A percentile compares a stretch with the other conserved stretches of the same genome.
Evolutionary conservation across 2,113 vertebrate species (phyloP).

Genomic region (Alectura lathami): DNA sequence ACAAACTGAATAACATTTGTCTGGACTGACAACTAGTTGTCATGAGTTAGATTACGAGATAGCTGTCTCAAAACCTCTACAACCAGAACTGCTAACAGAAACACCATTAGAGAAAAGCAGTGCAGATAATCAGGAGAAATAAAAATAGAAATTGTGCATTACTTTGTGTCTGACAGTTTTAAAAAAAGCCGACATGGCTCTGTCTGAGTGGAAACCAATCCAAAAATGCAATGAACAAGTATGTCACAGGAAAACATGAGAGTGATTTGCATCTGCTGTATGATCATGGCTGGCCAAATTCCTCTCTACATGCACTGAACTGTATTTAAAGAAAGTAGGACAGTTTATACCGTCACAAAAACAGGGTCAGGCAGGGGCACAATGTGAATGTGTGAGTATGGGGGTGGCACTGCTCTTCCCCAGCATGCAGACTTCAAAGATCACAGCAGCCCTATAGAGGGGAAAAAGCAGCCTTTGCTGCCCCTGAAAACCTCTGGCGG

Average conservation of each 20-base stretch:
- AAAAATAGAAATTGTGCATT: accelerated
- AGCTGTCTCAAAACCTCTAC: not conserved
- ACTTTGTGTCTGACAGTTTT: not conserved
- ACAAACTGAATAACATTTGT: conserved; percentile 55
- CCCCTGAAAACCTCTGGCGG: accelerated
- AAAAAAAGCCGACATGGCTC: not conserved
- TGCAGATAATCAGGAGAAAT: not conserved
- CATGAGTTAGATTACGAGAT: conserved; percentile 54
- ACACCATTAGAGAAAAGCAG: not conserved
- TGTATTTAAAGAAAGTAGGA: not conserved
- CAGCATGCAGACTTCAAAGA: not conserved
- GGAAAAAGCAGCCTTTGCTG: not conserved
- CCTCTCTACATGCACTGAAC: not conserved
- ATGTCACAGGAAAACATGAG: not conserved
- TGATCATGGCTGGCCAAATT: not conserved
- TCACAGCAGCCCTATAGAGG: not conserved
- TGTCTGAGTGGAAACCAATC: not conserved
- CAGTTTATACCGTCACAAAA: not conserved
- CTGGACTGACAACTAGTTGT: conserved; percentile 26
- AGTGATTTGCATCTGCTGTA: conserved; percentile 21
- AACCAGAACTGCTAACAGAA: not conserved
- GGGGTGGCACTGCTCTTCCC: not conserved
- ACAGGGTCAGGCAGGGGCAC: not conserved
- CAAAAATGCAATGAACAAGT: not conserved
- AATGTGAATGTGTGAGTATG: not conserved